These are phyloP conservation scores for Ectemnius cavifrons DNA, from an alignment of 2,888 invertebrate species.

Conservation along the genomic window DNA sequence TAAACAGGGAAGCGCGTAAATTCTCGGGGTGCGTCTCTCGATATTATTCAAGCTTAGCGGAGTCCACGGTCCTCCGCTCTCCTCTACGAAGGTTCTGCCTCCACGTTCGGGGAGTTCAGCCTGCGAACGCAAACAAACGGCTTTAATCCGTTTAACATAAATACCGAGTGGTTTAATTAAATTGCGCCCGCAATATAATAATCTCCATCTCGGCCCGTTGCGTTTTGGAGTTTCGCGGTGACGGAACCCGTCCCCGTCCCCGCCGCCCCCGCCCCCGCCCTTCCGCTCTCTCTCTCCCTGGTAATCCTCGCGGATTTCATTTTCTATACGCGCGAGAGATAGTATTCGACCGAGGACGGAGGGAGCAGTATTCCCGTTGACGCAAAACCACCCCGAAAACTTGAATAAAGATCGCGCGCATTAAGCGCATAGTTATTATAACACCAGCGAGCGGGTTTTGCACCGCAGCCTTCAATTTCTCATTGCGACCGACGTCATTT, in stretches of 20 bases:
- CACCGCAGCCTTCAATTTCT: too few relatives aligned
- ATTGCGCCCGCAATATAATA: slow-evolving; percentile 50
- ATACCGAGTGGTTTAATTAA: slow-evolving; percentile 66
- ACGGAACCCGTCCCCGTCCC: slow-evolving; percentile 7
- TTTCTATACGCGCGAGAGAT: too few relatives aligned
- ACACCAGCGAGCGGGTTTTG: too few relatives aligned
- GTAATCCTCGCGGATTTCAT: too few relatives aligned
- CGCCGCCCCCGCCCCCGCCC: too few relatives aligned
- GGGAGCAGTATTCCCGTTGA: too few relatives aligned
- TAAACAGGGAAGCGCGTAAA: slow-evolving; percentile 60
- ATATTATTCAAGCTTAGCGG: slow-evolving; percentile 69
- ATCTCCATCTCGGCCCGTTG: slow-evolving; percentile 4
- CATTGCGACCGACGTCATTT: too few relatives aligned
- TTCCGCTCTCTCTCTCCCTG: too few relatives aligned
- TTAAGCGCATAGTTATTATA: too few relatives aligned
- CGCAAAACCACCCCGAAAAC: too few relatives aligned
- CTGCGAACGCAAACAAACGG: slow-evolving; percentile 65
- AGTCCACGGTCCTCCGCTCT: slow-evolving; percentile 28
- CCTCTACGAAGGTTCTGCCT: slow-evolving; percentile 25
- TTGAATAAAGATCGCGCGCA: too few relatives aligned
- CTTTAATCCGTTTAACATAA: slow-evolving; percentile 72
- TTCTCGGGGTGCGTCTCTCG: slow-evolving; percentile 57
- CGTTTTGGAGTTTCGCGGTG: slow-evolving; percentile 3
- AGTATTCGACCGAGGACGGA: too few relatives aligned
- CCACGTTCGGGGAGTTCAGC: slow-evolving; percentile 42